These are phyloP conservation scores for Folsomia manolachei DNA, from an alignment of 2,888 invertebrate species.

Conservation along the genomic window DNA sequence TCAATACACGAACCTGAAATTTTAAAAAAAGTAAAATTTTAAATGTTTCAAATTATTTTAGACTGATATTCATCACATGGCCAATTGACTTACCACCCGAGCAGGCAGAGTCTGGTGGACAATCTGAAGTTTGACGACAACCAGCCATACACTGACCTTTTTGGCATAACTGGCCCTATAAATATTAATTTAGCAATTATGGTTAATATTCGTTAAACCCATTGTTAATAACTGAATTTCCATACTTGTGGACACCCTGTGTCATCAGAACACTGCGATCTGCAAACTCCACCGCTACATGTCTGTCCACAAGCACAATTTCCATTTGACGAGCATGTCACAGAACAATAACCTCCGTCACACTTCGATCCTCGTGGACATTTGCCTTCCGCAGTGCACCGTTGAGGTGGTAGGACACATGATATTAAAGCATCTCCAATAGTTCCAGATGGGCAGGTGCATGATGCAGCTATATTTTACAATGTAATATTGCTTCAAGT, in stretches of 20 bases:
- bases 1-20: too few species aligned
- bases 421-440: constrained; percentile 77
- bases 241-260: constrained; percentile 62
- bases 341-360: constrained; percentile 68
- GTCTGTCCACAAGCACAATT: constrained; percentile 80
- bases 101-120: constrained; percentile 73
- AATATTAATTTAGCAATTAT: not conserved
- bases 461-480: constrained; percentile 54
- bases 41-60: too few species aligned
- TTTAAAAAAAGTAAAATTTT: too few species aligned
- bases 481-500: too few species aligned
- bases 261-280: constrained; percentile 67
- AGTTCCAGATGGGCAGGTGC: constrained; percentile 77
- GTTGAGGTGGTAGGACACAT: constrained; percentile 69
- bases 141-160: constrained; percentile 66
- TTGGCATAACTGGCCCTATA: constrained; percentile 34
- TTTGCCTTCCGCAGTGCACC: constrained; percentile 57
- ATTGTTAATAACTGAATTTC: too few species aligned
- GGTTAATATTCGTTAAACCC: too few species aligned
- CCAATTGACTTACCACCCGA: constrained; percentile 64
- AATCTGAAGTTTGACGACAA: constrained; percentile 75
- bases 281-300: constrained; percentile 71
- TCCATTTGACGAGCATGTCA: constrained; percentile 63
- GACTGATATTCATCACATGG: too few species aligned
- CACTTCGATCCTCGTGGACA: constrained; percentile 64